phyloP scores from a whole-genome alignment of 2,888 invertebrate genomes.

The Conistra vaccinii region DNA sequence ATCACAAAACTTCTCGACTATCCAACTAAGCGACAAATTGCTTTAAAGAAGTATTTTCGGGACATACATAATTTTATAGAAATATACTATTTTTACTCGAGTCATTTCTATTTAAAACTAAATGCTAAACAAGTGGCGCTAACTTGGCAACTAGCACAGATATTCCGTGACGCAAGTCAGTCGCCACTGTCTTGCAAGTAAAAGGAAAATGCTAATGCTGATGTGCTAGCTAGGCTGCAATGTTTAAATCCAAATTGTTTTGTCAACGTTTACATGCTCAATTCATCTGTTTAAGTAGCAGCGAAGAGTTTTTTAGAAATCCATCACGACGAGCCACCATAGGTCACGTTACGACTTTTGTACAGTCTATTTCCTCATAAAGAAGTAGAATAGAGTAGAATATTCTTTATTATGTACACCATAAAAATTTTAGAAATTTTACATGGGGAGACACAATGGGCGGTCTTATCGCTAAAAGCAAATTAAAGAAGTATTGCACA shows the following conservation, averaged over 20 bases:
- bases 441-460: no score
- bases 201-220: conserved; percentile 23
- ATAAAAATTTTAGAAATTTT: no score
- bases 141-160: conserved; percentile 39
- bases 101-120: not conserved
- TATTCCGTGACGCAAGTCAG: conserved; percentile 15
- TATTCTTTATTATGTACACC: no score
- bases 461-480: no score
- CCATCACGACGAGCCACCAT: not conserved
- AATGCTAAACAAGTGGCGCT: conserved; percentile 34
- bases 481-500: conserved; percentile 1
- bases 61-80: no score
- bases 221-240: conserved; percentile 7
- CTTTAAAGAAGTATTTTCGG: not conserved
- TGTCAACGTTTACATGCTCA: not conserved
- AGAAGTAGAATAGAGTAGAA: no score
- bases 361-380: no score
- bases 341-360: no score
- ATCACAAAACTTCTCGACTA: not conserved
- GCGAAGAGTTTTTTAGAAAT: not conserved
- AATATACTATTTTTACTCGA: no score
- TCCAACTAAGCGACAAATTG: not conserved
- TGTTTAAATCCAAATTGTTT: not conserved
- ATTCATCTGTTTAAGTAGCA: not conserved
- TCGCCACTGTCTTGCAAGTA: conserved; percentile 1